Conservation (phyloP, 2,113 vertebrate genomes). For the Xenopus laevis region DNA sequence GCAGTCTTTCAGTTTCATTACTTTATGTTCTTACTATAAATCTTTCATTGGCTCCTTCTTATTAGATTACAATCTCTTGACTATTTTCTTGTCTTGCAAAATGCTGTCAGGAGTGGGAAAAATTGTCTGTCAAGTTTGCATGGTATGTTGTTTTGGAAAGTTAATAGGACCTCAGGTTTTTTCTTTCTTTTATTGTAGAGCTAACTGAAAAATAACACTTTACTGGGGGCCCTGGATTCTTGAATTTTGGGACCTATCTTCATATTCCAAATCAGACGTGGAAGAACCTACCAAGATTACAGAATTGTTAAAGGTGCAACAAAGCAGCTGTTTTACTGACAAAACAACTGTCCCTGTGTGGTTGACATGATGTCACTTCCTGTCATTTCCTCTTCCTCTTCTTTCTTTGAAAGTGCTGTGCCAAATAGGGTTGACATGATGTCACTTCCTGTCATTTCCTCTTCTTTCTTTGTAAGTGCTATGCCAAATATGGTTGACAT, state of each 20-base stretch:
- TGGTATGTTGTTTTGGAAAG: background rate
- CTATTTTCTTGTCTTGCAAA: background rate
- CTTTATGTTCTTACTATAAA: conserved; percentile 15
- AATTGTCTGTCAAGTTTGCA: background rate
- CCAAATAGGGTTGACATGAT: no score
- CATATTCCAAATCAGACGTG: no score
- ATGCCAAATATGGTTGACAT: no score
- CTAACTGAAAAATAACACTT: background rate
- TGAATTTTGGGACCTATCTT: no score
- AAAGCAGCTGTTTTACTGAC: no score
- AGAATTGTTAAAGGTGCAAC: no score
- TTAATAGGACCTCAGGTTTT: background rate
- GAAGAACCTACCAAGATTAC: no score
- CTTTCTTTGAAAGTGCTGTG: no score
- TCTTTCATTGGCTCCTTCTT: conserved; percentile 11
- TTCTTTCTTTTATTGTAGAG: background rate
- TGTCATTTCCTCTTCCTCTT: background rate
- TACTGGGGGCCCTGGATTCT: background rate
- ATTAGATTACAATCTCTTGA: conserved; percentile 13
- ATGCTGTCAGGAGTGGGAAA: background rate
- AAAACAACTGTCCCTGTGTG: no score
- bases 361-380: no score
- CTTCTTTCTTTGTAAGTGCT: no score
- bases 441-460: background rate
- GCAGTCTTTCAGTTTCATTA: background rate